Evolutionary conservation across 2,797 vertebrate species (phyloP).

Genomic region (Enteromius thamalakanensis): DNA sequence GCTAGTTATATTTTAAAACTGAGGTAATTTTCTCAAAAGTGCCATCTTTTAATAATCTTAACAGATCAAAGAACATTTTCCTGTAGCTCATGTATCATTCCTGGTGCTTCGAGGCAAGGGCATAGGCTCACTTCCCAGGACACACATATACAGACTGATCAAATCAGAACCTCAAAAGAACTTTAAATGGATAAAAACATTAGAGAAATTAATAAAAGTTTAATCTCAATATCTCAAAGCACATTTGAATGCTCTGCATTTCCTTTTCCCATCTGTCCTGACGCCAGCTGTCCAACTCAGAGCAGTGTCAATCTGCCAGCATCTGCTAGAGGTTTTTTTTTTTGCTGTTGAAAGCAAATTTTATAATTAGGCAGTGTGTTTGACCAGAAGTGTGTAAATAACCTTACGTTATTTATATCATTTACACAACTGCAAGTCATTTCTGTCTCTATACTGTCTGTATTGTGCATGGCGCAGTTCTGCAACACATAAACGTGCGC

Average conservation of each 20-base stretch:
- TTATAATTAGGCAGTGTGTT: background rate
- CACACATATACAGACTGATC: background rate
- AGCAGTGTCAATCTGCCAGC: background rate
- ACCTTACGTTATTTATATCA: too few relatives aligned
- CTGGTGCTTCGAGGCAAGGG: background rate
- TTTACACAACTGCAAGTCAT: too few relatives aligned
- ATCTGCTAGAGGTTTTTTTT: background rate
- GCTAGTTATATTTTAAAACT: background rate
- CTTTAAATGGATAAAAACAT: background rate
- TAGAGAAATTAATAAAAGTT: background rate
- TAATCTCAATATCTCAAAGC: background rate
- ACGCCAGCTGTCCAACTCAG: background rate
- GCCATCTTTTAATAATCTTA: background rate
- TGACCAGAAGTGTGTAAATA: too few relatives aligned
- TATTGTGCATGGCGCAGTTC: too few relatives aligned
- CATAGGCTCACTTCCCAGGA: background rate
- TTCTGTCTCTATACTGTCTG: too few relatives aligned
- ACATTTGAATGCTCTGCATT: background rate
- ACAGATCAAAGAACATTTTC: background rate
- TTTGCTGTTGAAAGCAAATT: background rate
- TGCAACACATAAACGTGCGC: too few relatives aligned
- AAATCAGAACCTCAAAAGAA: background rate
- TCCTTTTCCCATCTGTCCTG: background rate
- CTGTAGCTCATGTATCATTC: background rate
- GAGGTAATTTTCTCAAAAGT: background rate